Evolutionary conservation across 2,797 vertebrate genomes (phyloP), one percentile per base, ranked within the genome.

Genomic region (Taenioides sp.): DNA sequence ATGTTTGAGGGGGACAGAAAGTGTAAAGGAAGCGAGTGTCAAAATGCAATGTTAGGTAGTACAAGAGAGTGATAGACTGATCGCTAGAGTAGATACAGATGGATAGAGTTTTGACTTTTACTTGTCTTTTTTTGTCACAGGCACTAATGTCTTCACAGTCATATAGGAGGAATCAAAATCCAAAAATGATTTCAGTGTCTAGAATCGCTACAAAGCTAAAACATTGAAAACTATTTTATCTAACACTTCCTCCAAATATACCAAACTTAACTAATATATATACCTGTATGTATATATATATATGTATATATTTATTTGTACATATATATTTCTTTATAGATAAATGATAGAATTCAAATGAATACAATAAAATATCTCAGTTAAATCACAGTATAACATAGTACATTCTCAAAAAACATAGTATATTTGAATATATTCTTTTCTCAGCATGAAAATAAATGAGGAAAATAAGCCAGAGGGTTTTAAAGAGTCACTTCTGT

Each of bases 101-200:
- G 90, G 87, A 89, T 84, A 91, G 88, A 92, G 88, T 91, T 93
- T 90, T 80, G 90, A 94, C 91, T 91, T 92, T 91, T 93, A 92
- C 89, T 93, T 89, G 90, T 94, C 91, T 94, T 93, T 93, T 37
- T 93, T 93, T 94, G 91, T 94, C 92, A 94, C 94, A 95, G 94
- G 94, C 94, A 95, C 94, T 95, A 94, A 94, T 94, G 94, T 94
- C 93, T 94, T 95, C 94, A 95, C 94, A 95, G 94, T 95, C 94
- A 94, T 94, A 95, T 93, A 94, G 92, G 93, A 94, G 93, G 93
- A 94, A 91, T 95, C 75, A 80, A 93, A 94, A 93, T 92, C 93
- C 88, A 93, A 94, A 94, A 94, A 94, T 91, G 88, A 93, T 91
- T 92, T 93, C 91, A 89, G 90, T 91, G 89, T 94, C 91, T 94